phyloP scores from a whole-genome alignment of 2,797 vertebrate genomes.

The Emys orbicularis region DNA sequence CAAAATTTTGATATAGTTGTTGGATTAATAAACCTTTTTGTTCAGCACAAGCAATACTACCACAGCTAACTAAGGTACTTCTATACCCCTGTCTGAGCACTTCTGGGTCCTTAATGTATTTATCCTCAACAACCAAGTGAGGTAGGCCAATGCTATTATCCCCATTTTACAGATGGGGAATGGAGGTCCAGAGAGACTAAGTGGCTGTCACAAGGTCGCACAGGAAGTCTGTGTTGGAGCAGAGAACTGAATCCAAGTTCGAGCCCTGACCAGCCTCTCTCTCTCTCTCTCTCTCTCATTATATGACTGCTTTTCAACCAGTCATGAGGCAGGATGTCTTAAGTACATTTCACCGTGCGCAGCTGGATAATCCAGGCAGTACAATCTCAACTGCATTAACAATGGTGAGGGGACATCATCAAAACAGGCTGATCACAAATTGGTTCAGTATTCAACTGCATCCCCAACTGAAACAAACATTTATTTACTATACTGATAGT shows the following conservation, averaged over 20 bases:
- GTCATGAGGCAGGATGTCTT: background rate
- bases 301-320: rapidly evolving
- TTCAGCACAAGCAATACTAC: rapidly evolving
- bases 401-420: background rate
- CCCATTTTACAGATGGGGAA: background rate
- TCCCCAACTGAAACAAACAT: background rate
- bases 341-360: background rate
- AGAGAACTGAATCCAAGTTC: background rate
- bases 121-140: background rate
- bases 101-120: background rate
- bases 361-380: background rate
- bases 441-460: background rate
- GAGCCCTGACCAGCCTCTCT: no score
- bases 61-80: background rate
- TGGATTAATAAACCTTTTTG: background rate
- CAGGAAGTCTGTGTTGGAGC: background rate
- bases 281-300: background rate
- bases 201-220: background rate
- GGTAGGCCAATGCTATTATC: background rate
- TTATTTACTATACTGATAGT: background rate
- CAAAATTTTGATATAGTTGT: rapidly evolving
- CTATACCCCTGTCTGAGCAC: background rate
- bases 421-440: background rate
- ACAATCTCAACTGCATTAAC: background rate
- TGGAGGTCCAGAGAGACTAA: background rate